Evolutionary conservation across 2,888 invertebrate genomes (phyloP), one percentile per base, ranked within the genome.

Genomic region (Ferdinandea cuprea): DNA sequence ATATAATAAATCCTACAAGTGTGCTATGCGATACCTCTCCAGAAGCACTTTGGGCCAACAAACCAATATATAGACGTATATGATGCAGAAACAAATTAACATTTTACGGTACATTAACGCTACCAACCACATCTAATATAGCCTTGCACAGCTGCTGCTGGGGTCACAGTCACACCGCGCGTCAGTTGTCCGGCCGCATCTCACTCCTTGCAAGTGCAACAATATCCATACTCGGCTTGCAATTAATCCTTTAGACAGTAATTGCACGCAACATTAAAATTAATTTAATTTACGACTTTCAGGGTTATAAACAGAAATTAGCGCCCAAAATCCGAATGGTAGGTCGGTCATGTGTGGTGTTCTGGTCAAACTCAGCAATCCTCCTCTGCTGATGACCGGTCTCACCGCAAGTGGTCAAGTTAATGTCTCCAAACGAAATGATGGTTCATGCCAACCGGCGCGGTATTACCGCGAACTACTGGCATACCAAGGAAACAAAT

Each of bases 181-280:
- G n/a, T n/a, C n/a, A n/a, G n/a, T n/a, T n/a, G n/a, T n/a, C 35
- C 35, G n/a, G 7, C 9, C 30, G 6, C 1, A 2, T 46, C 15
- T 9, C 56, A 17, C 58, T 19, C 40, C 25, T 59, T 25, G 21
- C 7, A 5, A 76, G 40, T 76, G 76, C 81, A 74, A 58, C 69
- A 42, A 48, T 48, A 35, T 56, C 35, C 54, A 7, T 42, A n/a
- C n/a, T 32, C 15, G 28, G 8, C 44, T 68, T 68, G 83, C 72
- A 83, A 83, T 83, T 83, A 83, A 83, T 83, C 78, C 78, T 61
- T 68, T 3, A 50, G 77, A 83, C 83, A 83, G 78, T 83, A 83
- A 83, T 83, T 83, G 66, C 73, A 78, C 68, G 68, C 78, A 73
- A 63, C 83, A 78, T 83, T 83, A 83, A 83, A 83, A 83, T 83